Conservation (phyloP, 2,113 vertebrate genomes). For the Tragelaphus buxtoni region DNA sequence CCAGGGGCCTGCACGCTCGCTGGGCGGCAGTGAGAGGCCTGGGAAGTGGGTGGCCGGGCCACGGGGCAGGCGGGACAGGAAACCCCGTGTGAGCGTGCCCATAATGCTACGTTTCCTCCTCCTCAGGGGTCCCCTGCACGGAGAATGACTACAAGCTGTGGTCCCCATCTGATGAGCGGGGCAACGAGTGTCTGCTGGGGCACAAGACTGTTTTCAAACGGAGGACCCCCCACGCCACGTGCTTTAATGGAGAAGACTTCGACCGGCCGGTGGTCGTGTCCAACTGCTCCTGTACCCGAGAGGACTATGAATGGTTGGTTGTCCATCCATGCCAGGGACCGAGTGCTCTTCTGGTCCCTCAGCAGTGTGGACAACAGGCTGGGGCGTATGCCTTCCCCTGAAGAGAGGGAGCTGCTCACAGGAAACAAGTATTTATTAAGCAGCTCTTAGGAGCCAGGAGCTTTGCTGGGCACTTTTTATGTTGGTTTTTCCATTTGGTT, state of each 20-base stretch:
- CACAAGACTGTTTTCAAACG: constrained; percentile 93
- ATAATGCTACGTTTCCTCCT: neutral
- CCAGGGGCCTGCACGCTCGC: neutral
- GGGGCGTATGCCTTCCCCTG: neutral
- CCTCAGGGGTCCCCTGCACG: constrained; percentile 91
- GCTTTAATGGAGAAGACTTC: constrained; percentile 97
- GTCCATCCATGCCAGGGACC: rapidly evolving
- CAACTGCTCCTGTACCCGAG: constrained; percentile 96
- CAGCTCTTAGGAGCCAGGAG: too few species aligned
- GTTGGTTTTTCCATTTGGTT: neutral
- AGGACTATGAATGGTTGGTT: constrained; percentile 96
- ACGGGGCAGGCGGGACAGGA: rapidly evolving
- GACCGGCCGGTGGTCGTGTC: constrained; percentile 92
- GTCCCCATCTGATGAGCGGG: constrained; percentile 95
- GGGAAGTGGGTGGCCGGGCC: neutral
- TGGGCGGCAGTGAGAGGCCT: rapidly evolving
- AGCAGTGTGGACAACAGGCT: rapidly evolving
- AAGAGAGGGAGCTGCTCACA: neutral
- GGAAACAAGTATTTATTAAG: neutral
- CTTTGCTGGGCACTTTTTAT: neutral
- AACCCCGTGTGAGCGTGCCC: rapidly evolving
- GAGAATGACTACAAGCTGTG: constrained; percentile 97
- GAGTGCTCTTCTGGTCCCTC: neutral
- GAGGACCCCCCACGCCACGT: constrained; percentile 93
- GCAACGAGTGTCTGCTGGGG: constrained; percentile 94